Evolutionary conservation across 2,888 invertebrate genomes (phyloP).

Genomic region (Eurytoma adleriae): DNA sequence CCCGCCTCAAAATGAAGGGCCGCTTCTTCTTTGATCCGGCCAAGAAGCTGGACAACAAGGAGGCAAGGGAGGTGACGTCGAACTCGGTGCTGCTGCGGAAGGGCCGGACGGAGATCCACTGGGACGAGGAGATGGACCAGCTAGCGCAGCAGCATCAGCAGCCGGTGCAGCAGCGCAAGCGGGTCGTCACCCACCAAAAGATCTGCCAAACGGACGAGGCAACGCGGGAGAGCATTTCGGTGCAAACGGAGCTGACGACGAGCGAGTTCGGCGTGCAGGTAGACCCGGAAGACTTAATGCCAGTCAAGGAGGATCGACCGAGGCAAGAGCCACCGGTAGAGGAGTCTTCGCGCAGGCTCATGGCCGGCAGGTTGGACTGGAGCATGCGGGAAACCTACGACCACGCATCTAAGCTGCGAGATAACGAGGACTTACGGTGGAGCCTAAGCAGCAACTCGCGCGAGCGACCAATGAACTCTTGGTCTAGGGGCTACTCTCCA

Average conservation of each 20-base stretch:
- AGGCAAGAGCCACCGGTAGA: not conserved
- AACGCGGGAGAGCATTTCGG: constrained; percentile 59
- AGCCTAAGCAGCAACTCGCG: constrained; percentile 66
- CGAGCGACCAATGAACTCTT: constrained; percentile 42
- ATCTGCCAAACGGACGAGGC: constrained; percentile 72
- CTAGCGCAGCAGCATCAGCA: constrained; percentile 40
- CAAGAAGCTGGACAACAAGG: constrained; percentile 60
- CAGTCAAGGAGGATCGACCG: not conserved
- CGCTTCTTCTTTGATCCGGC: constrained; percentile 72
- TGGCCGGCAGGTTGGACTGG: constrained; percentile 73
- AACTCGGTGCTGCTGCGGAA: constrained; percentile 72
- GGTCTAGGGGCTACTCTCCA: constrained; percentile 34
- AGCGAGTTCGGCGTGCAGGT: constrained; percentile 64
- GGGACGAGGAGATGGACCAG: constrained; percentile 67
- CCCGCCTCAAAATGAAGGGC: constrained; percentile 72
- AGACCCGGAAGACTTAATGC: constrained; percentile 59
- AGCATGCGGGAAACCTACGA: constrained; percentile 68
- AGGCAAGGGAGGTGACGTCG: constrained; percentile 61
- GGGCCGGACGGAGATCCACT: constrained; percentile 66
- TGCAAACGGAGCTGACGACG: constrained; percentile 61
- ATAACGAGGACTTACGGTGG: constrained; percentile 70
- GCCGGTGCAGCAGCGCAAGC: constrained; percentile 47
- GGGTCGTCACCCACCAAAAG: constrained; percentile 67
- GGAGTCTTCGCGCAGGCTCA: constrained; percentile 56
- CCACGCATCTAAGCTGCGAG: constrained; percentile 64